phyloP scores from a whole-genome alignment of 2,113 vertebrate genomes.

The Melanocharis versteri region DNA sequence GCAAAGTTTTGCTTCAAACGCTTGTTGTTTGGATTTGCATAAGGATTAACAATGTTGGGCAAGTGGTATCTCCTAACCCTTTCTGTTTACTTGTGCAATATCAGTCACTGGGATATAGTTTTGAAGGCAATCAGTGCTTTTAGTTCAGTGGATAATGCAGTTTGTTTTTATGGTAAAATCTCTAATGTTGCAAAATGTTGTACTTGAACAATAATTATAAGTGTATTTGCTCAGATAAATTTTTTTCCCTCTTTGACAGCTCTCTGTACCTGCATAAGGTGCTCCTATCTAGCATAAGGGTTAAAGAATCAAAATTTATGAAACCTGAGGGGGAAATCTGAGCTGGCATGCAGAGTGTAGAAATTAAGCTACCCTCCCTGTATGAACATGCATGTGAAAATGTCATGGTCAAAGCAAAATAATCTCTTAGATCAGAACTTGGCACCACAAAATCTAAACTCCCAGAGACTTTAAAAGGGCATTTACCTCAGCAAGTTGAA shows the following conservation, averaged over 20 bases:
- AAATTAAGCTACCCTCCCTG: neutral
- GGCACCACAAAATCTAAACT: neutral
- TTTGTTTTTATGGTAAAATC: neutral
- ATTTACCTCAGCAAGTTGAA: neutral
- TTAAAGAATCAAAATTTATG: neutral
- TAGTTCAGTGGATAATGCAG: neutral
- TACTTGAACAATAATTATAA: neutral
- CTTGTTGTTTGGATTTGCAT: constrained; percentile 12
- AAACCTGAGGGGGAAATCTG: neutral
- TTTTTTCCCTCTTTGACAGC: neutral
- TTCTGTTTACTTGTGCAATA: neutral
- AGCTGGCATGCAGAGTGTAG: neutral
- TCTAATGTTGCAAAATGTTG: neutral
- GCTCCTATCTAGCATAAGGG: neutral
- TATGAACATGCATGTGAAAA: neutral
- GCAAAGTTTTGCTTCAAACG: neutral
- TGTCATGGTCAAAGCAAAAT: neutral
- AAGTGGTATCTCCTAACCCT: neutral
- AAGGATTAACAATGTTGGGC: neutral
- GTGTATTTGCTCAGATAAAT: neutral
- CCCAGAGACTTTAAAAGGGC: neutral
- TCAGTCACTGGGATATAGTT: neutral
- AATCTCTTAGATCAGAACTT: neutral
- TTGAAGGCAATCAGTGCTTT: neutral
- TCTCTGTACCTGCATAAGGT: neutral